Evolutionary conservation across 2,888 invertebrate genomes (phyloP), one percentile per base, ranked within the genome.

Genomic region (Agrotis exclamationis): DNA sequence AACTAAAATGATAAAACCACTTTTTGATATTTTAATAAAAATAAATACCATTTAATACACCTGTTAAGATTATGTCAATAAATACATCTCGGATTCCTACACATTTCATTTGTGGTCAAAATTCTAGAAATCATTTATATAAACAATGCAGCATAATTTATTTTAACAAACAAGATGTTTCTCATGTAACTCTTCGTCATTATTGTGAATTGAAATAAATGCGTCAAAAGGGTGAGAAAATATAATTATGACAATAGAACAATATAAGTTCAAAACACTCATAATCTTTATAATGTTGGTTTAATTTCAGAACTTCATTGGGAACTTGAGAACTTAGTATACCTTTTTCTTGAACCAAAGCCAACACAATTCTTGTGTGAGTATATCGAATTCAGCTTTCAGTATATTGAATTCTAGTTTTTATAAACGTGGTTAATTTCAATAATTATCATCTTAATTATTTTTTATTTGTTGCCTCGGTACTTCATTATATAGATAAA

Each of bases 141-240:
- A 20, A 11, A 13, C 11, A 5, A 53, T 4, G 5, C 39, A 39
- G 39, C 1, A 11, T 11, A 39, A 11, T 9, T 0, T 11, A 39
- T 11, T 39, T 11, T 9, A 11, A 11, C 3, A 44, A 54, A 44
- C 1, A 54, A 47, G 39, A 20, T 2, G 44, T 54, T 39, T n/a
- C 28, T 70, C 14, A 70, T 20, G 18, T 22, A 45, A 66, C 28
- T 14, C 1, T 47, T n/a, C 1, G 65, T 54, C 13, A 22, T 71
- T 59, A 16, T 58, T 70, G 7, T 28, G 16, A 13, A 9, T 53
- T 39, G 11, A 33, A 59, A n/a, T 39, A 44, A 13, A 20, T 50
- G 51, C 48, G 48, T 70, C 20, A 59, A 24, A 24, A 5, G 45
- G 54, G 50, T 74, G 76, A 50, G 75, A 73, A 75, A 59, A 59